phyloP scores from a whole-genome alignment of 2,113 vertebrate genomes.

The Cavia aperea region DNA sequence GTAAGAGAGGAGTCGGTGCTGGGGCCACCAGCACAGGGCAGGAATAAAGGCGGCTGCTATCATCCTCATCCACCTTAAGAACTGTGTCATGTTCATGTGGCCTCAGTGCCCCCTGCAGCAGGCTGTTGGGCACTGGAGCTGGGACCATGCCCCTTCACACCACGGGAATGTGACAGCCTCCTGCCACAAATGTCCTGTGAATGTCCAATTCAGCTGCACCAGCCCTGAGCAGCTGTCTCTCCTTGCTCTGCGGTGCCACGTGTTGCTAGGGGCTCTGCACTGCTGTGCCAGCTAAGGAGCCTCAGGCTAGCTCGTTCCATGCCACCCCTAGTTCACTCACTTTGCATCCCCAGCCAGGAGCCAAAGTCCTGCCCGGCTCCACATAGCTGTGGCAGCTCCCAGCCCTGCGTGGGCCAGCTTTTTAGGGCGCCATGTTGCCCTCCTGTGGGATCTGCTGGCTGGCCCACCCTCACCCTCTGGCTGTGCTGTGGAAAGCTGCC shows the following conservation, averaged over 20 bases:
- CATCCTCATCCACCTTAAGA: background rate
- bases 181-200: accelerated
- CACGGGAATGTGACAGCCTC: background rate
- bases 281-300: background rate
- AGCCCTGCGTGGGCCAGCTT: background rate
- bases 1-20: background rate
- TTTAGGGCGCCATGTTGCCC: accelerated
- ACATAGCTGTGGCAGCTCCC: background rate
- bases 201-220: background rate
- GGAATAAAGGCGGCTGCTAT: background rate
- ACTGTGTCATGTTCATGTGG: background rate
- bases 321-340: background rate
- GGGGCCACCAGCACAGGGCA: background rate
- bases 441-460: background rate
- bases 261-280: accelerated
- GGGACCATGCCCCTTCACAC: background rate
- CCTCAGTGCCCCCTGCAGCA: background rate
- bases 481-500: slow-evolving; percentile 1
- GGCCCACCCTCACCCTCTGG: background rate
- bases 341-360: background rate
- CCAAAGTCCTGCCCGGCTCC: background rate
- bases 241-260: background rate
- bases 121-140: accelerated
- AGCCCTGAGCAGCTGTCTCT: background rate
- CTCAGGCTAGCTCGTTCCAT: background rate